A percentile compares a stretch with the other conserved stretches of the same genome.
These are phyloP conservation scores for Amphiduros pacificus DNA, from an alignment of 2,888 invertebrate genomes.

Conservation along the genomic window DNA sequence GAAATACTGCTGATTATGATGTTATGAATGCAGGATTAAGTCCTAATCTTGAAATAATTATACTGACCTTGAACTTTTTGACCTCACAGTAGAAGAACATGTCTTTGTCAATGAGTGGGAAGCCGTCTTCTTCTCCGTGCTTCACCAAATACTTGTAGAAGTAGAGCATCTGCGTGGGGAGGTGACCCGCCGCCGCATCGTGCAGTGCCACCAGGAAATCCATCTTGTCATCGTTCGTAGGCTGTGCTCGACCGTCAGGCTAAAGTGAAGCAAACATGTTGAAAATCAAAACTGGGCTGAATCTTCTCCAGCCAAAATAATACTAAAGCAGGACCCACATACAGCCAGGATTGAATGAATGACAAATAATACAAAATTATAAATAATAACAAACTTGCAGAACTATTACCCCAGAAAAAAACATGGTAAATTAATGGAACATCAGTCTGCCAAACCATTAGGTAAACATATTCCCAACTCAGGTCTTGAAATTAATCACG, in stretches of 20 bases:
- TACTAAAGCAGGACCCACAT: background rate
- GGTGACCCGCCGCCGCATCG: constrained; percentile 45
- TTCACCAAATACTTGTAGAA: constrained; percentile 57
- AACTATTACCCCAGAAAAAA: too few species aligned
- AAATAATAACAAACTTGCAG: too few species aligned
- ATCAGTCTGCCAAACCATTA: too few species aligned
- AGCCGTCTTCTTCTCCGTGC: constrained; percentile 52
- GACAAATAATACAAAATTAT: too few species aligned
- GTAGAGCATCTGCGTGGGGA: constrained; percentile 50
- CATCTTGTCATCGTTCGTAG: constrained; percentile 52
- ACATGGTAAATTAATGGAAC: too few species aligned
- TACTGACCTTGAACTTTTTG: constrained; percentile 55
- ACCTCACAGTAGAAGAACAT: constrained; percentile 58
- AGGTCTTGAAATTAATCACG: too few species aligned
- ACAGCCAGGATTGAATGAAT: too few species aligned
- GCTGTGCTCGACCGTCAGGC: constrained; percentile 33
- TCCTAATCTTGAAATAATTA: too few species aligned
- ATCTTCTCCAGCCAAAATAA: background rate
- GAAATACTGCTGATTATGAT: too few species aligned
- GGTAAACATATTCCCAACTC: too few species aligned
- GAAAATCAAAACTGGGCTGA: background rate
- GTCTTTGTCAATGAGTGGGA: constrained; percentile 54
- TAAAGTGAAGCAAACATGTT: background rate
- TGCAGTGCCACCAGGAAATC: constrained; percentile 50
- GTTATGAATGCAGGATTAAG: too few species aligned